Percentiles rank a stretch among this genome's conserved stretches.
phyloP scores from a whole-genome alignment of 2,888 invertebrate species.

The Torymus tubicola region DNA sequence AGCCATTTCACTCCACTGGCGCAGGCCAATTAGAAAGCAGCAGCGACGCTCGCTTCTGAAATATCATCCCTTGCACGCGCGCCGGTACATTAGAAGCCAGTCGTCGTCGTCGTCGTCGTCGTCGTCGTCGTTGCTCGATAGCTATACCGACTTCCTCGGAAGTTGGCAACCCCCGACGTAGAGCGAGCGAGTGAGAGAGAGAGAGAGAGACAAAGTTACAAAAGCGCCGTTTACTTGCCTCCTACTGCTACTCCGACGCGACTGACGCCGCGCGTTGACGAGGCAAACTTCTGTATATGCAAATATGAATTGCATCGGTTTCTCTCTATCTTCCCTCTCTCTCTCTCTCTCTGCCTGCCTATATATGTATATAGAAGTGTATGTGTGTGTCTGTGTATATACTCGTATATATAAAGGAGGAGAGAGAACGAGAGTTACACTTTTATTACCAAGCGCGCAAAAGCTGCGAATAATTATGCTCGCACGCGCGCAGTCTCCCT shows the following conservation, averaged over 20 bases:
- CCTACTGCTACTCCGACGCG: neutral
- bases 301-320: slow-evolving; percentile 21
- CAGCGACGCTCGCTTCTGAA: slow-evolving; percentile 14
- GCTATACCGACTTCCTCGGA: slow-evolving; percentile 10
- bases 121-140: neutral
- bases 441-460: slow-evolving; percentile 12
- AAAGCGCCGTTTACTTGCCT: slow-evolving; percentile 26
- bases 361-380: too few relatives aligned
- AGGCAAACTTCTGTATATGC: slow-evolving; percentile 33
- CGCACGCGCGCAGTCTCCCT: neutral
- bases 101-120: neutral
- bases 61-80: slow-evolving; percentile 9
- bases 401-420: too few relatives aligned
- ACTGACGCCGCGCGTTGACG: neutral
- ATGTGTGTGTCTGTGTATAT: neutral
- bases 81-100: slow-evolving; percentile 9
- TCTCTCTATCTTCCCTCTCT: too few relatives aligned
- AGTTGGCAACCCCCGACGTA: neutral
- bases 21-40: neutral
- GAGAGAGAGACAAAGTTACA: slow-evolving; percentile 18
- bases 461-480: slow-evolving; percentile 26
- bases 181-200: slow-evolving; percentile 7
- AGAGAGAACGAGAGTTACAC: neutral
- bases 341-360: too few relatives aligned
- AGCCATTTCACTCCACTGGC: neutral